Evolutionary conservation across 2,113 vertebrate genomes (phyloP), one percentile per base, ranked within the genome.

Genomic region (Dolichotis patagonum): DNA sequence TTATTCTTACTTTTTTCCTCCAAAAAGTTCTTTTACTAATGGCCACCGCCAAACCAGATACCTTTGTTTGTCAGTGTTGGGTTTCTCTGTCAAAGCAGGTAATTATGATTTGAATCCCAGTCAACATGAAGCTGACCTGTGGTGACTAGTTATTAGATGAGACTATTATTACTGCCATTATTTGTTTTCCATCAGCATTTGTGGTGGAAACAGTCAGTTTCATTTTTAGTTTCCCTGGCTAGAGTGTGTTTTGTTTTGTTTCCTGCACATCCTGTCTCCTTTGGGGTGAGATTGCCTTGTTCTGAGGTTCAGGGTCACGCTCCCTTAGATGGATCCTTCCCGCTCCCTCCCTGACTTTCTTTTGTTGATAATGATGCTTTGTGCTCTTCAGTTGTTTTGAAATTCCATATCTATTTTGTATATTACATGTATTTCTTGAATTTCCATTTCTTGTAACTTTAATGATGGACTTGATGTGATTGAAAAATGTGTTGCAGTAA

Each of bases 381-480:
- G 19, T 85, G 20, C 49, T 58, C n/a, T 52, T 58, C 26, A 43
- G 35, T 80, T 86, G 80, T 49, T 85, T 41, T 78, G 5, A 26
- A 26, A 80, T 89, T 93, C 63, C 62, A 2, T 85, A 5, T 71
- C 67, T 88, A 6, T 89, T 63, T 77, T 75, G 3, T 38, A 22
- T 56, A 46, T 28, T 19, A 1, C 94, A 7, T 65, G 5, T 56
- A 20, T 71, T 92, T 80, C 62, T 86, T 73, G 52, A 71, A 22
- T 81, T 85, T 89, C 41, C 11, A 46, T 96, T 85, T 92, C 56
- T 90, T 69, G 26, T 54, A 65, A 93, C 46, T 75, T 82, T 35
- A 56, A 20, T 19, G 7, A 9, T 46, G 24, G 41, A 46, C 5
- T 32, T 78, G 43, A 49, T 49, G 26, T 77, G 43, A 46, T 9